Conservation (phyloP, 2,888 invertebrate species). For the Euphydryas editha region DNA sequence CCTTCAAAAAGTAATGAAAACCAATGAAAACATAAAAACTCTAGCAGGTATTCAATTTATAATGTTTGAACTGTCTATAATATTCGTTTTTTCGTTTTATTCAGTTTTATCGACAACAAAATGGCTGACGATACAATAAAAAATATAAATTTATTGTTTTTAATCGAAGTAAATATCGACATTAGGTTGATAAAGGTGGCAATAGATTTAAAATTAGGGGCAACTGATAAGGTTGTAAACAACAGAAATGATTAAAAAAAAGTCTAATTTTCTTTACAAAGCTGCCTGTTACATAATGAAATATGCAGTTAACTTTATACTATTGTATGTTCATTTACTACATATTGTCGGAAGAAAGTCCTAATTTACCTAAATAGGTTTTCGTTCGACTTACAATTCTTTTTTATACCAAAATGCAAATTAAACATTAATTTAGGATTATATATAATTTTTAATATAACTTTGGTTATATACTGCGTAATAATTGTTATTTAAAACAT, state of each 20-base stretch:
- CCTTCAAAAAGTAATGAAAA: conserved; percentile 64
- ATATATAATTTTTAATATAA: too few species aligned
- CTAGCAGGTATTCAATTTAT: conserved; percentile 53
- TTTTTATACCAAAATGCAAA: not conserved
- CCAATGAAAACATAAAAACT: conserved; percentile 44
- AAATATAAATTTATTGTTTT: conserved; percentile 14
- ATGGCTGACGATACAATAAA: conserved; percentile 38
- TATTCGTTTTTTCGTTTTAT: conserved; percentile 10
- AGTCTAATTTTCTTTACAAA: conserved; percentile 7
- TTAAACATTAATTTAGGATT: too few species aligned
- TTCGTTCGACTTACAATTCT: not conserved
- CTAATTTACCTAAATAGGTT: not conserved
- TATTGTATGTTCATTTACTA: not conserved
- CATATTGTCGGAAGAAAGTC: not conserved
- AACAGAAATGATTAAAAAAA: conserved; percentile 37
- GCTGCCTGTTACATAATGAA: conserved; percentile 21
- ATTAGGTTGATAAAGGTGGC: conserved; percentile 53
- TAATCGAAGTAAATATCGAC: conserved; percentile 14
- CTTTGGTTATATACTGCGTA: too few species aligned
- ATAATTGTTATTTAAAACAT: too few species aligned
- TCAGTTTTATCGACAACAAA: conserved; percentile 29
- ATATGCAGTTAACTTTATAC: not conserved
- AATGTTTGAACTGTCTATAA: conserved; percentile 5
- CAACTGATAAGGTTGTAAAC: conserved; percentile 52
- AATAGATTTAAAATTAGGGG: conserved; percentile 51